Evolutionary conservation across 2,888 invertebrate genomes (phyloP).

Genomic region (Hemaris fuciformis): DNA sequence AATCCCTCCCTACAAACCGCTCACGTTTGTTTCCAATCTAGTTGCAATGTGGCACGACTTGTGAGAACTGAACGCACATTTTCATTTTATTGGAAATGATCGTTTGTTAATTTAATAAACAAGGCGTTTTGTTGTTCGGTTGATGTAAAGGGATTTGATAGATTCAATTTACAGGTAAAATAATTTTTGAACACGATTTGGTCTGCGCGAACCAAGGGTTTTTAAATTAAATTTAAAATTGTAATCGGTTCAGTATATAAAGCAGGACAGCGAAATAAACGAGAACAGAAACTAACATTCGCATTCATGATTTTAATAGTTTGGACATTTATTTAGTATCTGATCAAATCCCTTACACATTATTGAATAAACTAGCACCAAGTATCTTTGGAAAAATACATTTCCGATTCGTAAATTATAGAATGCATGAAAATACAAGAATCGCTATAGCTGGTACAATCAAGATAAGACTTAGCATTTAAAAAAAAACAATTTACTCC

Average conservation of each 20-base stretch:
- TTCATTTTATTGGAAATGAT: constrained; percentile 1
- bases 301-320: no score
- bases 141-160: neutral
- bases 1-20: constrained; percentile 25
- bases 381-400: no score
- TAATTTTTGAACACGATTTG: no score
- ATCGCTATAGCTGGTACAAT: neutral
- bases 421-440: neutral
- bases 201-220: no score
- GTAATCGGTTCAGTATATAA: no score
- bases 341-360: no score
- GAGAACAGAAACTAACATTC: no score
- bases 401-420: neutral
- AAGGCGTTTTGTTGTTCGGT: neutral
- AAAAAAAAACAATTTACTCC: neutral
- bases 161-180: no score
- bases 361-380: no score
- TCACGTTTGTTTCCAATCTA: constrained; percentile 15
- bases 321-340: no score
- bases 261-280: no score
- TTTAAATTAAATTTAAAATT: no score
- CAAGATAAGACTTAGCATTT: neutral
- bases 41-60: constrained; percentile 9
- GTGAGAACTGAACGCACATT: constrained; percentile 1
- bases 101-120: neutral